phyloP scores from a whole-genome alignment of 2,113 vertebrate genomes.

The Halcyon malimbica region DNA sequence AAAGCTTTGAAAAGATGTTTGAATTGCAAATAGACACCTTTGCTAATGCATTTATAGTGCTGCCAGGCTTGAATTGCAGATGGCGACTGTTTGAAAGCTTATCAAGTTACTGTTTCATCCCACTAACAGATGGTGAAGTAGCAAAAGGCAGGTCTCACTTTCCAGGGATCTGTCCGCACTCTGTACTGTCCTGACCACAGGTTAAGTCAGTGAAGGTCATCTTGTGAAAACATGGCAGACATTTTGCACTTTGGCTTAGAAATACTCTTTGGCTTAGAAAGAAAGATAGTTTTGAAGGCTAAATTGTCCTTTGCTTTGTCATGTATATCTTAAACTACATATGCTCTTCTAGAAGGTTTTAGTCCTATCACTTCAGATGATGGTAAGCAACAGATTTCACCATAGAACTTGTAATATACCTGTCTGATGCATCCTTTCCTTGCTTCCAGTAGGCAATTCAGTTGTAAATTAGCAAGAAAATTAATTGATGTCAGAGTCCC shows the following conservation, averaged over 20 bases:
- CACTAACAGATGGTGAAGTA: conserved; percentile 36
- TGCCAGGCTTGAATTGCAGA: conserved; percentile 15
- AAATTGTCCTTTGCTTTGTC: neutral
- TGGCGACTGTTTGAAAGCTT: neutral
- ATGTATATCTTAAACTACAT: neutral
- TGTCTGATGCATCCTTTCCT: neutral
- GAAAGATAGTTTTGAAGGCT: neutral
- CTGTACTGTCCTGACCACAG: neutral
- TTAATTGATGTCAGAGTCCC: neutral
- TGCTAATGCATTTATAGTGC: neutral
- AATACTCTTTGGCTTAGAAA: neutral
- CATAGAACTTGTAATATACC: neutral
- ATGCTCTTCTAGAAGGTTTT: neutral
- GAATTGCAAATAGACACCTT: neutral
- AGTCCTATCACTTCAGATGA: neutral
- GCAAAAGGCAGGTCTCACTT: neutral
- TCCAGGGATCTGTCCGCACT: neutral
- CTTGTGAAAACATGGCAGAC: neutral
- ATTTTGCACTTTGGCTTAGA: neutral
- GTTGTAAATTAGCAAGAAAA: neutral
- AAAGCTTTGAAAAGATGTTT: neutral
- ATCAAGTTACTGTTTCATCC: conserved; percentile 22
- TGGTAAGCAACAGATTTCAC: neutral
- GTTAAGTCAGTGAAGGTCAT: neutral
- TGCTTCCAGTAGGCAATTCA: neutral